phyloP scores from a whole-genome alignment of 2,113 vertebrate species.

The Heterotilapia buettikoferi region DNA sequence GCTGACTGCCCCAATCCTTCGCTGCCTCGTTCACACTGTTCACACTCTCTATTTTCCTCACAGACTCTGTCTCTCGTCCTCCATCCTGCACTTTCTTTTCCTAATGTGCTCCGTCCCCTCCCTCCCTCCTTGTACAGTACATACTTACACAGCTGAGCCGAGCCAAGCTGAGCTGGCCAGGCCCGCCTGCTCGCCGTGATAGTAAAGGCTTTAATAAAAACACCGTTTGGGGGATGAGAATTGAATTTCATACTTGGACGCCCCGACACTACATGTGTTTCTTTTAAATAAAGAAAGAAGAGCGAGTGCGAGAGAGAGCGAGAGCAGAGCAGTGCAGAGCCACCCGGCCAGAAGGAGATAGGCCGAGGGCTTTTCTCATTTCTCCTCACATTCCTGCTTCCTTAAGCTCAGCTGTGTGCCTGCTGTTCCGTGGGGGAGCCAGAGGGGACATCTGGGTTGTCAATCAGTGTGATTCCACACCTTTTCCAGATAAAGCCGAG shows the following conservation, averaged over 20 bases:
- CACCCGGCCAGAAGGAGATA: conserved; percentile 51
- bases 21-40: conserved; percentile 27
- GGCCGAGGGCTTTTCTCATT: conserved; percentile 48
- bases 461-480: conserved; percentile 36
- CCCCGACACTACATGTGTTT: conserved; percentile 71
- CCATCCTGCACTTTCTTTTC: background rate
- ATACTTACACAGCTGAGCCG: conserved; percentile 45
- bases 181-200: conserved; percentile 65
- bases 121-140: conserved; percentile 44
- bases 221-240: conserved; percentile 71
- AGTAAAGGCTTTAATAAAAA: conserved; percentile 73
- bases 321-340: conserved; percentile 14
- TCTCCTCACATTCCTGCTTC: conserved; percentile 41
- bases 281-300: conserved; percentile 71
- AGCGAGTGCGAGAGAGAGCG: conserved; percentile 1
- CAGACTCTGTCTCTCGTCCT: background rate
- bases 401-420: conserved; percentile 44
- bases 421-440: conserved; percentile 31
- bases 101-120: background rate
- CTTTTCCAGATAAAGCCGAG: conserved; percentile 30
- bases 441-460: conserved; percentile 36
- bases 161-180: conserved; percentile 52
- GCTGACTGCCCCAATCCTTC: conserved; percentile 43
- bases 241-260: conserved; percentile 78
- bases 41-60: background rate